These are phyloP conservation scores for Galemys pyrenaicus DNA, from an alignment of 2,113 vertebrate species.

Conservation along the genomic window DNA sequence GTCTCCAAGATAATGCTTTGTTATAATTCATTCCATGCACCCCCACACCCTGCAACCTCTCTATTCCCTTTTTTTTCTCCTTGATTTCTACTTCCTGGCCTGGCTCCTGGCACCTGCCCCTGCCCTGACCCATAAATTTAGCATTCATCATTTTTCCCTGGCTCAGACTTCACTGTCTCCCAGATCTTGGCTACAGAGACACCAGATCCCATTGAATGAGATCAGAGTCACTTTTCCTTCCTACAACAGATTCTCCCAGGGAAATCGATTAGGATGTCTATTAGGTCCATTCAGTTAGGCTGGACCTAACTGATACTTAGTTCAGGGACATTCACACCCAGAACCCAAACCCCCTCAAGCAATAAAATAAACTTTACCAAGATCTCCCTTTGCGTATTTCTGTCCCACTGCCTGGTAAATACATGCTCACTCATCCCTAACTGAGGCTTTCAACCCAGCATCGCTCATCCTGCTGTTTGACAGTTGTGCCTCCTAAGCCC, in stretches of 20 bases:
- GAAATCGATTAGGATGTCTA: too few species aligned
- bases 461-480: slow-evolving; percentile 59
- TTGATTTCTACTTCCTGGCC: background rate
- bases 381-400: slow-evolving; percentile 40
- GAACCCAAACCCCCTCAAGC: background rate
- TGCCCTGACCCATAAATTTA: background rate
- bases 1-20: background rate
- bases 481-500: slow-evolving; percentile 52
- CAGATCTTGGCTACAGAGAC: background rate
- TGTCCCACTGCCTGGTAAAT: background rate
- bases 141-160: background rate
- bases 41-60: background rate
- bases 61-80: background rate
- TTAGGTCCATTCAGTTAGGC: background rate
- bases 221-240: background rate
- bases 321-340: background rate
- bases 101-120: background rate
- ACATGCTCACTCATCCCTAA: background rate
- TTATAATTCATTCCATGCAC: background rate
- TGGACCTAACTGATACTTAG: too few species aligned
- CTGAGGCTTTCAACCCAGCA: slow-evolving; percentile 33
- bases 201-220: background rate
- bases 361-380: background rate
- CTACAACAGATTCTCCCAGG: background rate
- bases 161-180: background rate